phyloP scores from a whole-genome alignment of 2,113 vertebrate genomes.

The Laterallus jamaicensis region DNA sequence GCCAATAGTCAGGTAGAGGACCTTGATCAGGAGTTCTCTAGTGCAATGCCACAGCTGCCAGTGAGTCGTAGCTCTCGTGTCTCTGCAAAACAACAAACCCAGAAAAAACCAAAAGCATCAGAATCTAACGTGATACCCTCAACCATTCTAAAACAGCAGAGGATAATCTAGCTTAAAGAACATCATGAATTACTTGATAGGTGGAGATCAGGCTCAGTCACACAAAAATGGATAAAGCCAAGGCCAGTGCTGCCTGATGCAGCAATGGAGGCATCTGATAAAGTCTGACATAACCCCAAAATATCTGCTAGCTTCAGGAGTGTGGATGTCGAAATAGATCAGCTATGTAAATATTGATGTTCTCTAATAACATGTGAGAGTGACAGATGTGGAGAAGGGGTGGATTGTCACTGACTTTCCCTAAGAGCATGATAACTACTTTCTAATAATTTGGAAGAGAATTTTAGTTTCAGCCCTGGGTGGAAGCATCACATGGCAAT shows the following conservation, averaged over 20 bases:
- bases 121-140: not conserved
- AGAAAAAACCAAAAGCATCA: not conserved
- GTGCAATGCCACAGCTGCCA: not conserved
- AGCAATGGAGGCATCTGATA: not conserved
- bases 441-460: not conserved
- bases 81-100: not conserved
- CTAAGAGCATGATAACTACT: not conserved
- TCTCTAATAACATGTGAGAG: not conserved
- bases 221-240: slow-evolving; percentile 7
- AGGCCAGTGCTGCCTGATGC: not conserved
- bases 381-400: not conserved
- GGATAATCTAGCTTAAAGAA: slow-evolving; percentile 6
- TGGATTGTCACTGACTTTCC: not conserved
- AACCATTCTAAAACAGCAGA: slow-evolving; percentile 1
- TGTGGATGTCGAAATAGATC: not conserved
- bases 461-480: not conserved
- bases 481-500: not conserved
- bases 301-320: not conserved
- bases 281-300: slow-evolving; percentile 7
- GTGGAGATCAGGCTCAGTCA: not conserved
- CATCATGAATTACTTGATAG: not conserved
- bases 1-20: not conserved
- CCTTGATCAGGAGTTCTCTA: not conserved
- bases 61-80: not conserved
- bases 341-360: not conserved